Evolutionary conservation across 53 echinoderm and acorn worm species (phyloP).

Genomic region (Echinometra lucunter): DNA sequence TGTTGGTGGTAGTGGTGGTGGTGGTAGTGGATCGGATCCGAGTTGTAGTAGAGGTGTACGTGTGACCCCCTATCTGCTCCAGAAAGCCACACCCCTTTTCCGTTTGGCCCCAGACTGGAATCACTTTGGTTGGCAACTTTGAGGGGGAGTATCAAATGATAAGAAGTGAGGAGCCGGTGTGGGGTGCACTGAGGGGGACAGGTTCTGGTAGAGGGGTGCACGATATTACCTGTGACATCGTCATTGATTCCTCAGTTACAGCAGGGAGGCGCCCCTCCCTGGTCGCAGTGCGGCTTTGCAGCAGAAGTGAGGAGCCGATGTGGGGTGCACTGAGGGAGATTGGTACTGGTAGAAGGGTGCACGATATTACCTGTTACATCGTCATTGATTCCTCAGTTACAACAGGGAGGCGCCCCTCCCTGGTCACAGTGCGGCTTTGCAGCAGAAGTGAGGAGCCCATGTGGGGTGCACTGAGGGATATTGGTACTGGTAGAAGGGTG

Average conservation of each 20-base stretch:
- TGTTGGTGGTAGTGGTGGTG: background rate
- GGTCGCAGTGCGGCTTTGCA: too few species aligned
- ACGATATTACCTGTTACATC: background rate
- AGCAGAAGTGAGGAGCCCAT: background rate
- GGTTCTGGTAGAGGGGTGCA: background rate
- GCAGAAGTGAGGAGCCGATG: background rate
- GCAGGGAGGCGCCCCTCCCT: too few species aligned
- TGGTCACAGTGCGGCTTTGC: too few species aligned
- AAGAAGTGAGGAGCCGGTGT: background rate
- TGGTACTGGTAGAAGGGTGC: background rate
- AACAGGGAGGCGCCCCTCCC: too few species aligned
- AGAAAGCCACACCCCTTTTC: constrained; percentile 22
- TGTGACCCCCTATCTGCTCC: background rate
- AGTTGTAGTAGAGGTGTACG: background rate
- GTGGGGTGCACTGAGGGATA: background rate
- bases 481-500: background rate
- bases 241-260: too few species aligned
- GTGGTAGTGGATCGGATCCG: background rate
- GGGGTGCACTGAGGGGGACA: background rate
- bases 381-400: background rate
- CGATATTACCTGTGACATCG: background rate
- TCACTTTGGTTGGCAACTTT: background rate
- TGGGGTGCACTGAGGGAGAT: background rate
- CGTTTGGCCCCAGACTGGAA: background rate
- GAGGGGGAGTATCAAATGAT: background rate